These are phyloP conservation scores for Protodeltote pygarga DNA, from an alignment of 2,888 invertebrate species.

Conservation along the genomic window DNA sequence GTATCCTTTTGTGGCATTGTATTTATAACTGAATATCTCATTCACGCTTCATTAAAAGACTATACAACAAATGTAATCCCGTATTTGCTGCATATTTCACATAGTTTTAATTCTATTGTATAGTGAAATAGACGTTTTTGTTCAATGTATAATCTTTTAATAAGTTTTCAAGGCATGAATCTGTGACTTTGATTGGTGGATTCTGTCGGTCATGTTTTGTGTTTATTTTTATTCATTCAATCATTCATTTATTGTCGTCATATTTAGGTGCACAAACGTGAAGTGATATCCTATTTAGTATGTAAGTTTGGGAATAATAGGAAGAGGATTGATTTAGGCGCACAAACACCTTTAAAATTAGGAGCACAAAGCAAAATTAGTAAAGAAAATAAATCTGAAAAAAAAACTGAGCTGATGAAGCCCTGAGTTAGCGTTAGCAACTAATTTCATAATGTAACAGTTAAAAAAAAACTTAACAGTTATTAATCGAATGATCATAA, in stretches of 20 bases:
- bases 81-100: slow-evolving; percentile 18
- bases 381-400: too few relatives aligned
- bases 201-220: not conserved
- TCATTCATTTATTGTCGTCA: not conserved
- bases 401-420: too few relatives aligned
- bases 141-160: slow-evolving; percentile 29
- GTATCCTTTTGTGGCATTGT: slow-evolving; percentile 13
- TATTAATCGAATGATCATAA: slow-evolving; percentile 11
- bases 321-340: too few relatives aligned
- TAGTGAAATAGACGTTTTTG: not conserved
- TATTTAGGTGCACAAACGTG: not conserved
- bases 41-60: slow-evolving; percentile 38
- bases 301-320: too few relatives aligned
- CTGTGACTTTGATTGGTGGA: not conserved
- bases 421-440: too few relatives aligned
- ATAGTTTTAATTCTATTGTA: slow-evolving; percentile 15
- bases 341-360: too few relatives aligned
- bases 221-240: not conserved
- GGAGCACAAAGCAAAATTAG: too few relatives aligned
- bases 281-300: too few relatives aligned
- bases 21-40: slow-evolving; percentile 4
- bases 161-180: slow-evolving; percentile 36
- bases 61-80: slow-evolving; percentile 17
- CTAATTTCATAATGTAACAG: too few relatives aligned
- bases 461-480: too few relatives aligned